Evolutionary conservation across 2,797 vertebrate genomes (phyloP).

Genomic region (Hoplostethus atlanticus): DNA sequence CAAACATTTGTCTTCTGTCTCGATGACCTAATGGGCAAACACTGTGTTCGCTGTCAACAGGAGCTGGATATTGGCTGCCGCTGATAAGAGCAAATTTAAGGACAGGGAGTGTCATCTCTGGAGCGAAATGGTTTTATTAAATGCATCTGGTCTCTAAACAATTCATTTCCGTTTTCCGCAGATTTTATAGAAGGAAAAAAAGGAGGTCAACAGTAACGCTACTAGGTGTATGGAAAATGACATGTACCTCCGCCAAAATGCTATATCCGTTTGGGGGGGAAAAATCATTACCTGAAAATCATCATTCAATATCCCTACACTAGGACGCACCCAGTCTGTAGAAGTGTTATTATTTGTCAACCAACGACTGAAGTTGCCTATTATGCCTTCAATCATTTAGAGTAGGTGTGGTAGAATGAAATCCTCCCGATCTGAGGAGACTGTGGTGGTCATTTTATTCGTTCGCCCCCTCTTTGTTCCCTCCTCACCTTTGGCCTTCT

Average conservation of each 20-base stretch:
- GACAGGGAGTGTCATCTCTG: constrained; percentile 9
- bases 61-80: neutral
- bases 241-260: too few relatives aligned
- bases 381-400: neutral
- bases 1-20: constrained; percentile 14
- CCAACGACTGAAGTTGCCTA: neutral
- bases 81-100: constrained; percentile 18
- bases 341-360: neutral
- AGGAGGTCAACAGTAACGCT: constrained; percentile 2
- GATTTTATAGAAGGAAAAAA: neutral
- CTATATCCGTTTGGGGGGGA: too few relatives aligned
- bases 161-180: constrained; percentile 1
- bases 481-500: constrained; percentile 95
- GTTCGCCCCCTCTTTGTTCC: neutral
- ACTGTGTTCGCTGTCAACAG: neutral
- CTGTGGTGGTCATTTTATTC: neutral
- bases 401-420: neutral
- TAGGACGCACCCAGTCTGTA: too few relatives aligned
- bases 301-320: too few relatives aligned
- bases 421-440: neutral
- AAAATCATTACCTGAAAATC: too few relatives aligned
- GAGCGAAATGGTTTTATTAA: constrained; percentile 26
- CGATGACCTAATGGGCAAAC: neutral
- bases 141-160: neutral
- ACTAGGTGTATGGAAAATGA: too few relatives aligned